Base-by-base conservation (phyloP, 2,113 vertebrate genomes). In the Ophiodon elongatus region DNA sequence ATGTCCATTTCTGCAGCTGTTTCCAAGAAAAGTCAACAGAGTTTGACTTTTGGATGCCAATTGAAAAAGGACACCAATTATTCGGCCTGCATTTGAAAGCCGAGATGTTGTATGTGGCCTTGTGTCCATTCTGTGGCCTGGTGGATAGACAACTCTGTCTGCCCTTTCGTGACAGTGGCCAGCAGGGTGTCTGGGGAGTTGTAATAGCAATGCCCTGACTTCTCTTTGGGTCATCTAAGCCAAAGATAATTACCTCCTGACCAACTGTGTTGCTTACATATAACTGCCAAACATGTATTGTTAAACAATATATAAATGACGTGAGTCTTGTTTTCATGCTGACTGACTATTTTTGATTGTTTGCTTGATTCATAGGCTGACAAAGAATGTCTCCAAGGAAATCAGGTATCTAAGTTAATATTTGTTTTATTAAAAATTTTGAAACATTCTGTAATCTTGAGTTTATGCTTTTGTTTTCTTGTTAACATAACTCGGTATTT, bases 361-460 rank as follows among this genome's bases (percentile, higher is more conserved):
- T 41, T 86, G 0, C 71, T 89, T 87, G 29, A 56, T 76, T 82
- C 59, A 66, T 70, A 95, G 94, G 87, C 60, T 66, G 83, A 91
- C 65, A 89, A 78, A 13, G 83, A 88, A 76, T 90, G 85, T 66
- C 65, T 76, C 63, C 95, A 95, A 82, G 95, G 94, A 74, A 91
- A 95, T 54, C 91, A 94, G 91, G 95, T 95, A 95, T 72, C 83
- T 35, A 15, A 33, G 3, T 73, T 39, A 5, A 37, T 25, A 3
- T 65, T 43, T 5, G 37, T 67, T 73, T 86, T 14, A 21, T 21
- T 25, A 4, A 50, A 39, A 47, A 27, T 52, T 27, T 57, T 23
- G 54, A 14, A 54, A 17, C 50, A 60, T 33, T 25, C 8, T 39
- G 27, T 25, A n/a, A 19, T 75, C 31, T 80, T 35, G 4, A 59